Conservation (phyloP, 2,888 invertebrate genomes). For the Andrena hattorfiana region DNA sequence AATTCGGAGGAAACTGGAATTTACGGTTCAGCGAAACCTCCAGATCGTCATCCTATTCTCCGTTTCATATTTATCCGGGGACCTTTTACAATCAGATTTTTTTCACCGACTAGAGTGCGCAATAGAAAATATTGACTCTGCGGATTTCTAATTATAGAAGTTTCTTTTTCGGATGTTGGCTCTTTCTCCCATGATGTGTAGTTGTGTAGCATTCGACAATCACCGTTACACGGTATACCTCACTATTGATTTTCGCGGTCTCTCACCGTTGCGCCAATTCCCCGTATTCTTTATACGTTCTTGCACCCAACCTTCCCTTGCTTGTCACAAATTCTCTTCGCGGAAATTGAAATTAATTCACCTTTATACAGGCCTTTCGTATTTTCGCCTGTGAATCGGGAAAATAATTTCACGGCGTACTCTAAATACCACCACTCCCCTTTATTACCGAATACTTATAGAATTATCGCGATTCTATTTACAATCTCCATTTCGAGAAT, state of each 20-base stretch:
- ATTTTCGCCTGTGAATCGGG: background rate
- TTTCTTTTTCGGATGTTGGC: background rate
- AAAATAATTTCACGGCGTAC: background rate
- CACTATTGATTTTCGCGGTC: conserved; percentile 74
- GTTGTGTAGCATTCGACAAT: conserved; percentile 73
- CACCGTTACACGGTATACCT: conserved; percentile 77
- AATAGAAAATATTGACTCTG: background rate
- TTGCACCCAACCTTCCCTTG: conserved; percentile 32
- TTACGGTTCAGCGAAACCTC: background rate
- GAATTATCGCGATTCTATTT: too few relatives aligned
- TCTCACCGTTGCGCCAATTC: conserved; percentile 67
- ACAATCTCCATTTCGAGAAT: too few relatives aligned
- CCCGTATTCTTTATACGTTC: conserved; percentile 59
- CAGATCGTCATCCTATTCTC: background rate
- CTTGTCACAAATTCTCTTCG: conserved; percentile 24
- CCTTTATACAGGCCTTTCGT: background rate
- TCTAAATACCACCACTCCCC: background rate
- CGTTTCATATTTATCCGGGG: background rate
- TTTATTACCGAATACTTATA: too few relatives aligned
- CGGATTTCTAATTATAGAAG: background rate
- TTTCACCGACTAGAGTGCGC: background rate
- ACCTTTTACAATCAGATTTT: background rate
- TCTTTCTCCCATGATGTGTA: background rate
- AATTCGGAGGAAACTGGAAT: background rate
- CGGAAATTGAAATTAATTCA: background rate